Evolutionary conservation across 1,140 invertebrate species (phyloP).

Genomic region (Delia radicum): DNA sequence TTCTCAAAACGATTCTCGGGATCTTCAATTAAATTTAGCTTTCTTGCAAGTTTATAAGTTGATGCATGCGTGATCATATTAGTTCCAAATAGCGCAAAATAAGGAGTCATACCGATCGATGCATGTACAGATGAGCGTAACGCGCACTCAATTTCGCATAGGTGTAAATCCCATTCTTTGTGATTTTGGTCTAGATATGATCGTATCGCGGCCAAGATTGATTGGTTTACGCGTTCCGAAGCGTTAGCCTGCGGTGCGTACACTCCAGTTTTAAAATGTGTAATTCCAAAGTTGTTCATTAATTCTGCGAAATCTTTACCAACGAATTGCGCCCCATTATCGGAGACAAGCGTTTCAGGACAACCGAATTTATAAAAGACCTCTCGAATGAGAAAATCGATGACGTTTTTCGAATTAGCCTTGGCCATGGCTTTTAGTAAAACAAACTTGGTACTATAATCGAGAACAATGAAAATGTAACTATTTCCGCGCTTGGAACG

Average conservation of each 20-base stretch:
- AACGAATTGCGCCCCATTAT: neutral
- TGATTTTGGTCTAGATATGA: neutral
- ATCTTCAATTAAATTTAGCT: too few species aligned
- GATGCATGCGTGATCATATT: neutral
- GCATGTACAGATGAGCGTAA: neutral
- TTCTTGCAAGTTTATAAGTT: too few species aligned
- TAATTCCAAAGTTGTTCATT: neutral
- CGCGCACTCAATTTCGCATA: neutral
- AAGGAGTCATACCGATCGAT: neutral
- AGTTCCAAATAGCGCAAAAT: neutral
- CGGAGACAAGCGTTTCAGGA: neutral
- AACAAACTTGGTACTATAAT: neutral
- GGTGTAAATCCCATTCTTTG: neutral
- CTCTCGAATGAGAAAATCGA: neutral
- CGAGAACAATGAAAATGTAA: neutral
- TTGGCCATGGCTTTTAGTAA: slow-evolving; percentile 4
- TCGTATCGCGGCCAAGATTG: neutral
- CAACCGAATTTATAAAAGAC: neutral
- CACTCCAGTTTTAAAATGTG: slow-evolving; percentile 6
- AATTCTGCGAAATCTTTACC: neutral
- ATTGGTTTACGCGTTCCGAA: slow-evolving; percentile 18
- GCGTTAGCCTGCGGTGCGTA: slow-evolving; percentile 24
- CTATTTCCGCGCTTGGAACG: neutral
- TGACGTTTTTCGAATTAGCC: neutral
- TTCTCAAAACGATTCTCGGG: too few species aligned